Percentiles rank a stretch among this genome's conserved stretches.
These are phyloP conservation scores for Aulostomus chinensis DNA, from an alignment of 2,797 vertebrate genomes.

Conservation along the genomic window DNA sequence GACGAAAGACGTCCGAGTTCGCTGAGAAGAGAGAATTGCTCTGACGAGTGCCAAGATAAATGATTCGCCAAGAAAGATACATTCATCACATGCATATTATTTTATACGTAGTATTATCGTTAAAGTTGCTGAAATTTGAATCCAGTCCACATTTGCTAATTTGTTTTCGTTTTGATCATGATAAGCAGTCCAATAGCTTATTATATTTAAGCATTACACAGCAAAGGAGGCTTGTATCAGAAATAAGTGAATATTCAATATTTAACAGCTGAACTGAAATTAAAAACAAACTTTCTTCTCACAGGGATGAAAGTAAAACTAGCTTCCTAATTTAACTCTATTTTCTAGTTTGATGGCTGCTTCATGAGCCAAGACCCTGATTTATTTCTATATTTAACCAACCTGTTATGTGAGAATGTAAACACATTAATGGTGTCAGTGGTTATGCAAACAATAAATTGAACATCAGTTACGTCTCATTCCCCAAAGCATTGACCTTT, in stretches of 20 bases:
- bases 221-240: neutral
- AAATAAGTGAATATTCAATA: too few species aligned
- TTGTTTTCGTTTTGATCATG: too few species aligned
- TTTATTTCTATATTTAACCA: slow-evolving; percentile 6
- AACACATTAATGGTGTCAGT: slow-evolving; percentile 52
- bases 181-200: neutral
- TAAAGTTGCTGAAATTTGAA: too few species aligned
- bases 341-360: neutral
- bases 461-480: slow-evolving; percentile 32
- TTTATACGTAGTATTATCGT: too few species aligned
- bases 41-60: too few species aligned
- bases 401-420: slow-evolving; percentile 23
- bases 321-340: neutral
- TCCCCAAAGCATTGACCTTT: slow-evolving; percentile 37
- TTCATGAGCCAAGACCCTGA: neutral
- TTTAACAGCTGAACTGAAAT: too few species aligned
- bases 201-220: neutral
- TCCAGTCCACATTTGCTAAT: neutral
- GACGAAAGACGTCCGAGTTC: too few species aligned
- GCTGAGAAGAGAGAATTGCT: too few species aligned
- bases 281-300: too few species aligned
- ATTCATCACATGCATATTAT: too few species aligned
- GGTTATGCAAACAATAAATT: slow-evolving; percentile 27
- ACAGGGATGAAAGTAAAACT: neutral
- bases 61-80: too few species aligned